Percentiles rank a stretch among this genome's conserved stretches.
Evolutionary conservation across 2,888 invertebrate genomes (phyloP).

Genomic region (Dicyrtomina minuta): DNA sequence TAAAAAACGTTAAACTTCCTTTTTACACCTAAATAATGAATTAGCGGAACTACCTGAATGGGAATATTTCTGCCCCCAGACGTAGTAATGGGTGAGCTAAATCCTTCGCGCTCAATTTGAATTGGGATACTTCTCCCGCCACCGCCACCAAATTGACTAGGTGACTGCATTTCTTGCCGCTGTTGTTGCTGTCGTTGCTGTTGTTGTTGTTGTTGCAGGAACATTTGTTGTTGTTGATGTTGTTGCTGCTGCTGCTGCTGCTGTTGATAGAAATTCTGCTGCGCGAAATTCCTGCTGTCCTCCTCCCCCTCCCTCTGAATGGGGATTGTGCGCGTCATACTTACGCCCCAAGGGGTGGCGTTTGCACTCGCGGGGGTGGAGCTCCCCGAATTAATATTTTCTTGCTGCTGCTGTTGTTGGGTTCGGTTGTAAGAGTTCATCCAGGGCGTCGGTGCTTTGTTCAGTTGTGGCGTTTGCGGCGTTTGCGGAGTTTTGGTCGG

Average conservation of each 20-base stretch:
- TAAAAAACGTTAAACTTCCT: no score
- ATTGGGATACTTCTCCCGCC: constrained; percentile 45
- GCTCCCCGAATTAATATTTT: no score
- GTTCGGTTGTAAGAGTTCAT: constrained; percentile 58
- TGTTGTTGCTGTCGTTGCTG: constrained; percentile 12
- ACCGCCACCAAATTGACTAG: neutral
- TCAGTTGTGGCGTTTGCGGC: constrained; percentile 56
- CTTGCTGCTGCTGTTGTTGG: constrained; percentile 55
- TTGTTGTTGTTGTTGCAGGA: constrained; percentile 3
- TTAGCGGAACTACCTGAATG: constrained; percentile 49
- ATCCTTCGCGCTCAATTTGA: constrained; percentile 49
- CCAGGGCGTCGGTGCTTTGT: constrained; percentile 67
- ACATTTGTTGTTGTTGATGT: constrained; percentile 4
- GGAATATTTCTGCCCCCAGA: constrained; percentile 46
- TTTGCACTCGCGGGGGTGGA: neutral
- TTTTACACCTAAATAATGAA: no score
- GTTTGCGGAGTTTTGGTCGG: constrained; percentile 40
- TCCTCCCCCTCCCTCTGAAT: constrained; percentile 13
- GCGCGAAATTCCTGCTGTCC: neutral
- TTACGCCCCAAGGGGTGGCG: constrained; percentile 19
- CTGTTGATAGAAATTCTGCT: no score
- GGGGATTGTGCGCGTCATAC: constrained; percentile 12
- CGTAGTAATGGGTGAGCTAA: constrained; percentile 40
- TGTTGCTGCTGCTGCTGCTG: constrained; percentile 11
- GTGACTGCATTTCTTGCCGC: constrained; percentile 1